A percentile compares a stretch with the other conserved stretches of the same genome.
Conservation (phyloP, 2,113 vertebrate genomes). For the Oreochromis niloticus region DNA sequence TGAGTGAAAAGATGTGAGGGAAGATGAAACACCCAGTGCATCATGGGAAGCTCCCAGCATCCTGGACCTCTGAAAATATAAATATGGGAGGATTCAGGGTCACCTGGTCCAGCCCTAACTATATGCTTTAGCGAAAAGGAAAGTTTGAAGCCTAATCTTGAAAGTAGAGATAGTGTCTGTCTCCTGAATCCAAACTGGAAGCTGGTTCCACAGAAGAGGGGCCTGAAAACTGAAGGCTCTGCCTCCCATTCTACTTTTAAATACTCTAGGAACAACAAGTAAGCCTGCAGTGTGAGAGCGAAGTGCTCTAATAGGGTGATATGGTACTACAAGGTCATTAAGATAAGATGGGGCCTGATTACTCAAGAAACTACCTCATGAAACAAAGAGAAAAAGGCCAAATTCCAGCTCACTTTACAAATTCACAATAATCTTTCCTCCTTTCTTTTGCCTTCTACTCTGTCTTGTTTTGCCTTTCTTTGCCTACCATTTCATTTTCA, state of each 20-base stretch:
- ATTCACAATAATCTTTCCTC: neutral
- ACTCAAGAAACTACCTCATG: neutral
- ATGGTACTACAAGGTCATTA: neutral
- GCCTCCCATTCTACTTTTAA: neutral
- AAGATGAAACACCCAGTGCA: too few relatives aligned
- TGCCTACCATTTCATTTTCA: neutral
- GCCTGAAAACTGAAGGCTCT: neutral
- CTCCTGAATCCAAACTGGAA: neutral
- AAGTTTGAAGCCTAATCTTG: too few relatives aligned
- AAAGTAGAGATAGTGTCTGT: too few relatives aligned
- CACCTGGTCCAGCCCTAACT: too few relatives aligned
- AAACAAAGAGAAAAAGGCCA: neutral
- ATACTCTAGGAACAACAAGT: neutral
- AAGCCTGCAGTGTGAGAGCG: rapidly evolving
- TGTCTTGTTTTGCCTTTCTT: neutral
- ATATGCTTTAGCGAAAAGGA: too few relatives aligned
- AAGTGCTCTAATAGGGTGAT: neutral
- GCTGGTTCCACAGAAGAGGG: neutral
- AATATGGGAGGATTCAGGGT: too few relatives aligned
- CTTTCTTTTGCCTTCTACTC: neutral
- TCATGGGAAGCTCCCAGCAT: too few relatives aligned
- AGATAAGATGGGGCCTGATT: neutral
- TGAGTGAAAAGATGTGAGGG: too few relatives aligned
- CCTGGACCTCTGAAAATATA: too few relatives aligned
- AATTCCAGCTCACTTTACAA: neutral